phyloP scores from a whole-genome alignment of 2,888 invertebrate species.

The Tachina grossa region DNA sequence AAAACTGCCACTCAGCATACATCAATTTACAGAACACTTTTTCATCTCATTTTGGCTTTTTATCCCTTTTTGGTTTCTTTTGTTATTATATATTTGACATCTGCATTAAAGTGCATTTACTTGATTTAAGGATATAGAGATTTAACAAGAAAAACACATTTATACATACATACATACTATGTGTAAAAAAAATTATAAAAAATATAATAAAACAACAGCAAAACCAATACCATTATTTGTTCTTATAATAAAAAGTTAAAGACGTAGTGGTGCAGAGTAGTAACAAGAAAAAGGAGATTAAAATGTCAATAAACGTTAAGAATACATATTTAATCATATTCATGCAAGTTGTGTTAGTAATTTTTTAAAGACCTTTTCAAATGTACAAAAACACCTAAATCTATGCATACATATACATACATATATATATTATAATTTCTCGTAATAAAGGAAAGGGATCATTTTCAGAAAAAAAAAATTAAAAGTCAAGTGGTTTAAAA shows the following conservation, averaged over 20 bases:
- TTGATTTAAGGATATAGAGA: constrained; percentile 60
- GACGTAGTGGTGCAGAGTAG: constrained; percentile 22
- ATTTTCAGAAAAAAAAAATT: constrained; percentile 14
- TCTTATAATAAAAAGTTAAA: neutral
- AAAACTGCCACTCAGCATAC: neutral
- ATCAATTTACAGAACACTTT: neutral
- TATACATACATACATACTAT: too few relatives aligned
- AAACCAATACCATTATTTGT: constrained; percentile 45
- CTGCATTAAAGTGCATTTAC: constrained; percentile 67
- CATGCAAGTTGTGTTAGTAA: constrained; percentile 36
- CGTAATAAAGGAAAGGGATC: neutral
- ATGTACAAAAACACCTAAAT: neutral
- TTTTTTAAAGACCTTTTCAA: constrained; percentile 39
- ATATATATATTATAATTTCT: neutral
- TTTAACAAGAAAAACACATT: constrained; percentile 17
- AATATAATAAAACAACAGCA: constrained; percentile 19
- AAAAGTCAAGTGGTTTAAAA: constrained; percentile 29
- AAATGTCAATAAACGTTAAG: constrained; percentile 64
- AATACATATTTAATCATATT: neutral
- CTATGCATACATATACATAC: neutral
- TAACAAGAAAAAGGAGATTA: constrained; percentile 60
- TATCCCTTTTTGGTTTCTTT: constrained; percentile 49
- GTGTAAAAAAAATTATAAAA: neutral
- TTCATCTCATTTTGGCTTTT: constrained; percentile 19
- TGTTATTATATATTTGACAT: constrained; percentile 59